Conservation (phyloP, 2,888 invertebrate species). For the Vannuccia rotundouncinata region DNA sequence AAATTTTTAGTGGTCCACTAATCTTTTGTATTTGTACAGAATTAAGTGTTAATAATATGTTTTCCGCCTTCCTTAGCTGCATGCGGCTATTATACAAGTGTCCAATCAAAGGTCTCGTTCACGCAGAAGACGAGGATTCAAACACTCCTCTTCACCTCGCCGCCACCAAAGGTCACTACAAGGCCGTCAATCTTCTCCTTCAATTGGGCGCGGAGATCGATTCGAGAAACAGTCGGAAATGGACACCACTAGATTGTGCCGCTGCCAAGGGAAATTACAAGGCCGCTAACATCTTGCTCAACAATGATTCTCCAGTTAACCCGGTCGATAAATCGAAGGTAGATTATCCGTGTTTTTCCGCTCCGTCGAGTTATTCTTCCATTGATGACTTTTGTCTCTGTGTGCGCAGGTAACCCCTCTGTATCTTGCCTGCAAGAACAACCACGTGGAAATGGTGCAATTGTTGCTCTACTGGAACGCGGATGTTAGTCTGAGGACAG, state of each 20-base stretch:
- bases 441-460: slow-evolving; percentile 54
- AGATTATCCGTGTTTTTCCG: slow-evolving; percentile 34
- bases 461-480: slow-evolving; percentile 55
- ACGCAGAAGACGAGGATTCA: slow-evolving; percentile 57
- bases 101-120: slow-evolving; percentile 48
- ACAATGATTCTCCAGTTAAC: slow-evolving; percentile 56
- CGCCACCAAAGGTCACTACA: slow-evolving; percentile 55
- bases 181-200: slow-evolving; percentile 52
- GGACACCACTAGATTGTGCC: slow-evolving; percentile 59
- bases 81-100: neutral
- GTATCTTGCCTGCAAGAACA: slow-evolving; percentile 55
- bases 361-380: neutral
- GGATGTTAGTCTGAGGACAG: slow-evolving; percentile 44
- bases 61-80: too few relatives aligned
- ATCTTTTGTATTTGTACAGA: too few relatives aligned
- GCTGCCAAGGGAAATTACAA: slow-evolving; percentile 56
- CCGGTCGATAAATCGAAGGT: slow-evolving; percentile 56
- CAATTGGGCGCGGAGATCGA: slow-evolving; percentile 57
- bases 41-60: too few relatives aligned
- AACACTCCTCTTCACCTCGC: slow-evolving; percentile 58
- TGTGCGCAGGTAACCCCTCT: slow-evolving; percentile 56
- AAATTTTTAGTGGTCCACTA: too few relatives aligned
- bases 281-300: slow-evolving; percentile 51
- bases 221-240: slow-evolving; percentile 57
- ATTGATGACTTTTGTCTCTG: neutral